Evolutionary conservation across 2,797 vertebrate genomes (phyloP), one percentile per base, ranked within the genome.

Genomic region (Crenuchus spilurus): DNA sequence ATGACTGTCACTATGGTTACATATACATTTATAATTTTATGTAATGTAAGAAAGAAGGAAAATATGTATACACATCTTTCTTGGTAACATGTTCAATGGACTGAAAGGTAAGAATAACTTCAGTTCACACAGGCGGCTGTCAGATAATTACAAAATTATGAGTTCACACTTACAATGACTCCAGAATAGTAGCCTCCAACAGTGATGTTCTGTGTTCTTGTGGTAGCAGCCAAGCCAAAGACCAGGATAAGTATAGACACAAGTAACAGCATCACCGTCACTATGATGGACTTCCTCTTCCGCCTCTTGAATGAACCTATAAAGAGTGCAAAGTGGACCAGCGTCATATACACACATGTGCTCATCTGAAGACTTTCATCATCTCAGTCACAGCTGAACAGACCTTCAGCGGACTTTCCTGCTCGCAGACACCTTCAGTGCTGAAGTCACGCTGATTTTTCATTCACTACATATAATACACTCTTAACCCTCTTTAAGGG

Each of bases 131-230:
- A n/a, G 10, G 42, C 22, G 20, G 20, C 52, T 70, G 8, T 26
- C 39, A 31, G 58, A 42, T 33, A 49, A 22, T 30, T 57, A 24
- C 31, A 37, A 33, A 13, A 2, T 30, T 65, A 33, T 28, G 4
- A 51, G 44, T 70, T 26, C 48, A 10, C 88, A 97, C 98, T 98
- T 94, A 99, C 97, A 84, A 99, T 98, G 84, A 96, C 94, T 88
- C 98, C 97, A 0, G 98, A 95, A 88, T 99, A 99, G 92, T 98
- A 99, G 77, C 97, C 97, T 83, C 97, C 97, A 58, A 99, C 97
- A 1, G 97, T 97, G 88, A 99, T 96, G 93, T 99, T 98, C 90
- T 99, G 95, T 33, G 97, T 98, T 90, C 96, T 94, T 76, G 97
- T 99, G 37, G 97, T 99, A 48, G 97, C 98, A 16, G 96, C 96